phyloP scores from a whole-genome alignment of 2,888 invertebrate genomes.

The Phasia obesa region DNA sequence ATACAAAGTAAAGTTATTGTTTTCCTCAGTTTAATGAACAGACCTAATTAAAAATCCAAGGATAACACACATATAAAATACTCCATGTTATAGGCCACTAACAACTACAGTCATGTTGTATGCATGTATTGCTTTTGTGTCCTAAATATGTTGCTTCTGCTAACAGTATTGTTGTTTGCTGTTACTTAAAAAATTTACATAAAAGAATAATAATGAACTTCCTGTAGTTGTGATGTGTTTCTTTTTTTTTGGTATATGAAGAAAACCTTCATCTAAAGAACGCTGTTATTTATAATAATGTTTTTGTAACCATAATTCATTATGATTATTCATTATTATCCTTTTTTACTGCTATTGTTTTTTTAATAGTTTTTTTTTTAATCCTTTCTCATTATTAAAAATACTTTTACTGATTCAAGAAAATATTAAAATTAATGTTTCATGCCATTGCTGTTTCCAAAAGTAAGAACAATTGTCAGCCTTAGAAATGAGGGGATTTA shows the following conservation, averaged over 20 bases:
- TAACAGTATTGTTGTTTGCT: neutral
- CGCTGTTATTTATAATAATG: constrained; percentile 31
- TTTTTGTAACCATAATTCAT: constrained; percentile 36
- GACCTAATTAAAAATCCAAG: neutral
- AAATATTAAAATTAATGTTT: no score
- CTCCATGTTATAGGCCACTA: neutral
- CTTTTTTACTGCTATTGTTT: neutral
- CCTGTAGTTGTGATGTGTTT: constrained; percentile 31
- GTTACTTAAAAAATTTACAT: constrained; percentile 59
- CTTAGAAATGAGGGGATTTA: no score
- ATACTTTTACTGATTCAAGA: no score
- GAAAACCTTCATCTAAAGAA: neutral
- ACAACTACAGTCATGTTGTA: neutral
- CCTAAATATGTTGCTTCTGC: constrained; percentile 14
- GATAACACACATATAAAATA: neutral
- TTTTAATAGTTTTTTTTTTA: no score
- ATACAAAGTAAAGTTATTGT: no score
- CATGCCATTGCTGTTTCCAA: no score
- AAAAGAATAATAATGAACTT: constrained; percentile 67
- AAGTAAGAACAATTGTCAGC: no score
- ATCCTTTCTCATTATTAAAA: no score
- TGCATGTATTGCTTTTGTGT: neutral
- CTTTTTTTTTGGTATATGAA: neutral
- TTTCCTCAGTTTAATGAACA: neutral
- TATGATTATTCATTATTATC: constrained; percentile 5